A percentile compares a stretch with the other conserved stretches of the same genome.
phyloP scores from a whole-genome alignment of 2,888 invertebrate species.

The Cantharis flavilabris region DNA sequence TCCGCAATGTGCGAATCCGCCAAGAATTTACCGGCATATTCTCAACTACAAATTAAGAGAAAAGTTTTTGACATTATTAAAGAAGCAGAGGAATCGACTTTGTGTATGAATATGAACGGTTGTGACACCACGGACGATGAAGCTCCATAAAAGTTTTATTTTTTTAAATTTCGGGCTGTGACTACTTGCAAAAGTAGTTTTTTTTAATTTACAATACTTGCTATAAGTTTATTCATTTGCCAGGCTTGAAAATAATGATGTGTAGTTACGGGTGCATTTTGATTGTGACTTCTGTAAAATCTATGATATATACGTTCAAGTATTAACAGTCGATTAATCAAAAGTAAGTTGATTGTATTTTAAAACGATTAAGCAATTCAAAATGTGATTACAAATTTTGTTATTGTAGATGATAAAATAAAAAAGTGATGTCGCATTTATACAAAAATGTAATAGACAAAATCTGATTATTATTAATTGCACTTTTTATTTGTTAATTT shows the following conservation, averaged over 20 bases:
- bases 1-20: conserved; percentile 21
- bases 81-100: conserved; percentile 19
- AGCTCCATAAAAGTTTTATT: background rate
- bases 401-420: background rate
- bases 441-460: background rate
- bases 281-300: background rate
- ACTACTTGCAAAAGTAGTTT: background rate
- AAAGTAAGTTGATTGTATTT: background rate
- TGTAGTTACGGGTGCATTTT: background rate
- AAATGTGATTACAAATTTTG: background rate
- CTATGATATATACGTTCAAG: background rate
- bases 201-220: background rate
- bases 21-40: conserved; percentile 13
- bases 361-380: background rate
- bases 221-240: background rate
- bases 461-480: background rate
- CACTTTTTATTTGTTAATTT: background rate
- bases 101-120: background rate
- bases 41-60: conserved; percentile 18
- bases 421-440: background rate
- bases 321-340: background rate
- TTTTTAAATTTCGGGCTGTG: background rate
- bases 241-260: background rate
- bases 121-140: background rate
- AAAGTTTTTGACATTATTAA: conserved; percentile 18